A percentile compares a stretch with the other conserved stretches of the same genome.
phyloP scores from a whole-genome alignment of 2,113 vertebrate species.

The Martes martes region DNA sequence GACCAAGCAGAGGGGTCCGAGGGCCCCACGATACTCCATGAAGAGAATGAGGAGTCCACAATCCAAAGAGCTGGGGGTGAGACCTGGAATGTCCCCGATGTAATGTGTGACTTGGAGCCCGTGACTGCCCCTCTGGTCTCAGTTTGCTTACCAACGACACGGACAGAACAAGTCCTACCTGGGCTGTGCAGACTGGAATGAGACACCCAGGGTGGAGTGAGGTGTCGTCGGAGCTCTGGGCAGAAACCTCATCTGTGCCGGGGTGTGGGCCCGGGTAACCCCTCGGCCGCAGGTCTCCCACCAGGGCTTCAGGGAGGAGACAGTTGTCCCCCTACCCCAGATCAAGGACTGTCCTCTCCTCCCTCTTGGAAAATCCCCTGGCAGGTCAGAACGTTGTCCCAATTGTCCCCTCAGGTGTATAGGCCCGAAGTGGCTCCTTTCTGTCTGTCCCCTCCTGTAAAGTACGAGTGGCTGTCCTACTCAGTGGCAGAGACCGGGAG shows the following conservation, averaged over 20 bases:
- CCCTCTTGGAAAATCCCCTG: neutral
- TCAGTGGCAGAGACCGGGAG: neutral
- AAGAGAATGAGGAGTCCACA: neutral
- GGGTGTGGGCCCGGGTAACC: neutral
- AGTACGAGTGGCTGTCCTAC: neutral
- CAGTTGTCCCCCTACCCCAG: neutral
- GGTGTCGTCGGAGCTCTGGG: accelerated
- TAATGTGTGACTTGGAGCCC: neutral
- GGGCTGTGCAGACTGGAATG: neutral
- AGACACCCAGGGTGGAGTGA: accelerated
- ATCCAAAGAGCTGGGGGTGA: neutral
- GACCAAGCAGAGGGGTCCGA: neutral
- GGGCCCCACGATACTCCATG: no score
- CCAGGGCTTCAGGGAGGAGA: neutral
- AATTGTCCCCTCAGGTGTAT: neutral
- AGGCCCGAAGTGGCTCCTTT: neutral
- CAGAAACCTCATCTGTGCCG: accelerated
- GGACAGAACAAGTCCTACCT: neutral
- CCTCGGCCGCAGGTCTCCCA: accelerated
- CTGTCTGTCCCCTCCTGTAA: neutral
- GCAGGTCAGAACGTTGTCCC: accelerated
- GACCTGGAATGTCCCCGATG: accelerated
- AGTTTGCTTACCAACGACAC: neutral
- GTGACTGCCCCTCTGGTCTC: neutral
- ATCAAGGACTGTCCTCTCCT: neutral